Conservation (phyloP, 1,140 invertebrate species). For the Calosoma granatense region DNA sequence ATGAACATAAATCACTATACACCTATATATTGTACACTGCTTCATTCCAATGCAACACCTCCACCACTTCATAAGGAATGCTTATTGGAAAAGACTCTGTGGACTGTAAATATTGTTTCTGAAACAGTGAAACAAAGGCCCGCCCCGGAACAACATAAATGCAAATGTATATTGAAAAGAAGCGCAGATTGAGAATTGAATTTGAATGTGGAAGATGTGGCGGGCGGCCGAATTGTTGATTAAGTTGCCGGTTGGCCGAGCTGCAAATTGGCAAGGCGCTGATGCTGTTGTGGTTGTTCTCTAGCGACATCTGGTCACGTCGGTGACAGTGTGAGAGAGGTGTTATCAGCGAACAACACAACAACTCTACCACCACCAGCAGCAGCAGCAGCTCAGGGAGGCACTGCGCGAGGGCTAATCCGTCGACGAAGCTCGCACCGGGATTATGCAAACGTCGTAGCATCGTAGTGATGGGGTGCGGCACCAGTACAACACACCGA, state of each 20-base stretch:
- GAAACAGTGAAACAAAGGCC: neutral
- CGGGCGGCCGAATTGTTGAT: no score
- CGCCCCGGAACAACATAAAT: neutral
- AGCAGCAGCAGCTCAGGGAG: neutral
- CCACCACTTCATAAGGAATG: neutral
- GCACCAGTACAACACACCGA: neutral
- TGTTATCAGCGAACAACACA: neutral
- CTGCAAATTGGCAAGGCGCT: neutral
- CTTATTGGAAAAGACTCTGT: neutral
- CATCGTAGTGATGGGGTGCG: neutral
- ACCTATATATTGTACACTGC: no score
- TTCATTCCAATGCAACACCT: no score
- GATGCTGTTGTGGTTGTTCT: neutral
- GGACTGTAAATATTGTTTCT: neutral
- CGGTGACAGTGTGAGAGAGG: neutral
- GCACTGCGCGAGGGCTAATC: neutral
- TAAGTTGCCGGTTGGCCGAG: neutral
- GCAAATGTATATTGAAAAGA: constrained; percentile 1
- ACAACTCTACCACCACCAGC: neutral
- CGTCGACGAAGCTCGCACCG: neutral
- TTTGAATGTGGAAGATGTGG: neutral
- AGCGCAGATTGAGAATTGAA: neutral
- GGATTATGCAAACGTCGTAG: neutral
- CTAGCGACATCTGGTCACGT: neutral
- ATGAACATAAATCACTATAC: no score